phyloP scores from a whole-genome alignment of 1,140 invertebrate genomes.

The Reticulitermes speratus region DNA sequence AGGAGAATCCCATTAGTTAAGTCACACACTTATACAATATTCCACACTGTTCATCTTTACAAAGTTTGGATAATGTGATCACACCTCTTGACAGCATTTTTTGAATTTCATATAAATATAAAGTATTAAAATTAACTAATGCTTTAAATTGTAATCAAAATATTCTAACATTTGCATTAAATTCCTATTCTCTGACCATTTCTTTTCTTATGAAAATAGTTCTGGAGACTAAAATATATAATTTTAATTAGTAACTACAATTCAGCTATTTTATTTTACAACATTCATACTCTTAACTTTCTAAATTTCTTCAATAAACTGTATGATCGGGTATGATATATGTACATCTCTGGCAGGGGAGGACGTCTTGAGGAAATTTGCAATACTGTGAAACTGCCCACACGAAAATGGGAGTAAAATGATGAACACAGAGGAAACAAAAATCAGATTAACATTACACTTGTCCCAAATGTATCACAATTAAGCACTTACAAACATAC shows the following conservation, averaged over 20 bases:
- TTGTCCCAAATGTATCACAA: no score
- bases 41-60: not conserved
- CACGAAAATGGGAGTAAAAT: no score
- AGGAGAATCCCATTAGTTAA: not conserved
- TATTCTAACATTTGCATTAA: not conserved
- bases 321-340: not conserved
- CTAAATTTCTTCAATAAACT: not conserved
- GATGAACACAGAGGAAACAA: no score
- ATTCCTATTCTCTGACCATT: not conserved
- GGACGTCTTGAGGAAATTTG: no score
- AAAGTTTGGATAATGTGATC: not conserved
- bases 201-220: constrained; percentile 9
- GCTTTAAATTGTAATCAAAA: not conserved
- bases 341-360: no score
- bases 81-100: not conserved
- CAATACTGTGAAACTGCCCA: no score
- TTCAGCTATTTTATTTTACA: not conserved
- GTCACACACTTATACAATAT: not conserved
- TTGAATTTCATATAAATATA: not conserved
- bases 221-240: not conserved
- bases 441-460: no score
- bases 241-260: not conserved
- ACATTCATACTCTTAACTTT: not conserved
- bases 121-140: not conserved
- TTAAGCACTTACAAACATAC: no score